A percentile compares a stretch with the other conserved stretches of the same genome.
Evolutionary conservation across 2,888 invertebrate species (phyloP).

Genomic region (Drosophila merina): DNA sequence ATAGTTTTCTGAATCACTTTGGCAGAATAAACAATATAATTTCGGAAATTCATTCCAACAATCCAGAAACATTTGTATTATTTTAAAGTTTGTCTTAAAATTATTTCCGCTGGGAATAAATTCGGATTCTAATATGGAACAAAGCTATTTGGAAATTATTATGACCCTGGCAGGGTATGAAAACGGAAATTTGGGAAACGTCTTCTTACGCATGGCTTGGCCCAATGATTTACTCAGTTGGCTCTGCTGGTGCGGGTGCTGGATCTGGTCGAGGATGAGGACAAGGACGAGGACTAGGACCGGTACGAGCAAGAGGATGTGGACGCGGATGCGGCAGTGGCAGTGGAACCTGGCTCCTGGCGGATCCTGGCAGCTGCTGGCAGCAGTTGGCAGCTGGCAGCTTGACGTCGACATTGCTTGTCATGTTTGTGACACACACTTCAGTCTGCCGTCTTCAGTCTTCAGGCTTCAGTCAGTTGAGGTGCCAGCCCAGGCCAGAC

Average conservation of each 20-base stretch:
- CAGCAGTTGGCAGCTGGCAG: slow-evolving; percentile 57
- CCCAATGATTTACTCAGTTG: slow-evolving; percentile 71
- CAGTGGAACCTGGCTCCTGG: slow-evolving; percentile 15
- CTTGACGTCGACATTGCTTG: slow-evolving; percentile 69
- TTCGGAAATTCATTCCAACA: neutral
- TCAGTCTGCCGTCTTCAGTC: slow-evolving; percentile 58
- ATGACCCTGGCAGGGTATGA: neutral
- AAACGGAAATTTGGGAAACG: slow-evolving; percentile 13
- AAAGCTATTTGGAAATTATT: neutral
- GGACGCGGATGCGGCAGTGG: neutral
- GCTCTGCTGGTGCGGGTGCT: neutral
- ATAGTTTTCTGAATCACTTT: too few species aligned
- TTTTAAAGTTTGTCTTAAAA: neutral
- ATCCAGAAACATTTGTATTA: neutral
- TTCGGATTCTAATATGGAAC: neutral
- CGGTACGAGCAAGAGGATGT: neutral
- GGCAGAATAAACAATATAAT: too few species aligned
- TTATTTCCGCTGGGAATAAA: neutral
- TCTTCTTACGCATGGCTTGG: slow-evolving; percentile 57
- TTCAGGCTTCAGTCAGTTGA: slow-evolving; percentile 44
- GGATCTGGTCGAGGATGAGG: slow-evolving; percentile 4
- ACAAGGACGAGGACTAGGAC: neutral
- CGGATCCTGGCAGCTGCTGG: slow-evolving; percentile 33
- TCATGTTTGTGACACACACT: slow-evolving; percentile 79
- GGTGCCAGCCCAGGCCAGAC: slow-evolving; percentile 35